phyloP scores from a whole-genome alignment of 2,113 vertebrate genomes.

The Aythya baeri region DNA sequence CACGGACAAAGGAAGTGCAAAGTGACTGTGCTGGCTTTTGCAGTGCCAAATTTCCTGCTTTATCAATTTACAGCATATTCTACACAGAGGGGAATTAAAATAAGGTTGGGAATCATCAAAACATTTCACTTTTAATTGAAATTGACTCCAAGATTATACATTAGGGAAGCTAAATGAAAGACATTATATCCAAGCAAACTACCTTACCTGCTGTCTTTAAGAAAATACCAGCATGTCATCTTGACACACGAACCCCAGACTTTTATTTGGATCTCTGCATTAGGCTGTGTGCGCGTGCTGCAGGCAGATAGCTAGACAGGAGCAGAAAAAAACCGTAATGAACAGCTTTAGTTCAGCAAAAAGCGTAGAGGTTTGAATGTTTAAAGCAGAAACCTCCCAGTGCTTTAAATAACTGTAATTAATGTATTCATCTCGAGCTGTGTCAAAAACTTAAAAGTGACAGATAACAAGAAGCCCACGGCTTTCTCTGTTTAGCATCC shows the following conservation, averaged over 20 bases:
- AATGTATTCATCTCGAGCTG: rapidly evolving
- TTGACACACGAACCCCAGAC: background rate
- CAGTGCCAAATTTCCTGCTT: background rate
- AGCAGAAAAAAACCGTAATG: rapidly evolving
- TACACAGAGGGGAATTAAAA: background rate
- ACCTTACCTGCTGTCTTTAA: background rate
- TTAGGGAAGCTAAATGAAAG: background rate
- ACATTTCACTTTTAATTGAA: conserved; percentile 29
- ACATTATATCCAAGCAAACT: background rate
- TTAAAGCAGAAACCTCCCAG: background rate
- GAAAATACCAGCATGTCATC: rapidly evolving
- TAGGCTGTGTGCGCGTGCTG: background rate
- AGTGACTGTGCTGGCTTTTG: background rate
- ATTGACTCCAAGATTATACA: background rate
- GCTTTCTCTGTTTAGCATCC: background rate
- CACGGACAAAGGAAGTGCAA: background rate
- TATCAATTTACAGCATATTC: background rate
- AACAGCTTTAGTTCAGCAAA: background rate
- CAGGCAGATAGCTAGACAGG: background rate
- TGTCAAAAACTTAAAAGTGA: background rate
- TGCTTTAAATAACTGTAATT: background rate
- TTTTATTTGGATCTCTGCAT: background rate
- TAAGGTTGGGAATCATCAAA: background rate
- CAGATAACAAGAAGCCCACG: background rate
- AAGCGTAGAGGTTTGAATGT: background rate